Conservation (phyloP, 2,113 vertebrate species). For the Chionodraco myersi region DNA sequence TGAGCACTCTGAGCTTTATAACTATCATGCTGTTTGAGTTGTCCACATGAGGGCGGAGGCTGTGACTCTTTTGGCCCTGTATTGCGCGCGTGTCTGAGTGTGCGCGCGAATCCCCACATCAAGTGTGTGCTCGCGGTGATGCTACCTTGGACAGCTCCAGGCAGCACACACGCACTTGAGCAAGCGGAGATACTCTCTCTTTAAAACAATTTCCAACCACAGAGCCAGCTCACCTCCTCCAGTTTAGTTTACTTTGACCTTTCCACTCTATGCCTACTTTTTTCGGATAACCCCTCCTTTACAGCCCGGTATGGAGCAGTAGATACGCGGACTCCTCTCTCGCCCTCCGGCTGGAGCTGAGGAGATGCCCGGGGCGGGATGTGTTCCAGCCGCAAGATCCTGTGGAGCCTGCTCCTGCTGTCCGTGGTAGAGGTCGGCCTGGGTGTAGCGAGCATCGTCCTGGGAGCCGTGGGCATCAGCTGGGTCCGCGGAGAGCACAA, state of each 20-base stretch:
- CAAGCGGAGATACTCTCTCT: conserved; percentile 26
- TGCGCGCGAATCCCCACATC: no score
- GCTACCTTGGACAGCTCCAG: conserved; percentile 70
- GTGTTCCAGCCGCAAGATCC: conserved; percentile 99
- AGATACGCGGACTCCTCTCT: conserved; percentile 61
- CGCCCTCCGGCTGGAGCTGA: conserved; percentile 83
- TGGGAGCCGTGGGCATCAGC: conserved; percentile 96
- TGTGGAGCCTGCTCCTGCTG: conserved; percentile 96
- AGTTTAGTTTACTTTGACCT: not conserved
- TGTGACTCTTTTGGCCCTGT: conserved; percentile 16
- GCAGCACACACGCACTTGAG: conserved; percentile 32
- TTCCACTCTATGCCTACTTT: not conserved
- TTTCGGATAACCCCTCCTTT: not conserved
- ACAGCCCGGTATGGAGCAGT: conserved; percentile 12
- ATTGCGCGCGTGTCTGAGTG: conserved; percentile 2
- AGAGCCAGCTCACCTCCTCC: not conserved
- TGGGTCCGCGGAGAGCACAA: conserved; percentile 88
- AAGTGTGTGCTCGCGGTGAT: not conserved
- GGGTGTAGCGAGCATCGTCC: conserved; percentile 96
- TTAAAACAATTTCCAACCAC: not conserved
- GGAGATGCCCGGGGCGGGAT: conserved; percentile 93
- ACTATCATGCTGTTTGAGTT: not conserved
- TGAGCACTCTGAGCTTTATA: not conserved
- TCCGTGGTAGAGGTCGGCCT: conserved; percentile 98
- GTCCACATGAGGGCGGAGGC: conserved; percentile 27